Evolutionary conservation across 2,888 invertebrate genomes (phyloP).

Genomic region (Cephus nigrinus): DNA sequence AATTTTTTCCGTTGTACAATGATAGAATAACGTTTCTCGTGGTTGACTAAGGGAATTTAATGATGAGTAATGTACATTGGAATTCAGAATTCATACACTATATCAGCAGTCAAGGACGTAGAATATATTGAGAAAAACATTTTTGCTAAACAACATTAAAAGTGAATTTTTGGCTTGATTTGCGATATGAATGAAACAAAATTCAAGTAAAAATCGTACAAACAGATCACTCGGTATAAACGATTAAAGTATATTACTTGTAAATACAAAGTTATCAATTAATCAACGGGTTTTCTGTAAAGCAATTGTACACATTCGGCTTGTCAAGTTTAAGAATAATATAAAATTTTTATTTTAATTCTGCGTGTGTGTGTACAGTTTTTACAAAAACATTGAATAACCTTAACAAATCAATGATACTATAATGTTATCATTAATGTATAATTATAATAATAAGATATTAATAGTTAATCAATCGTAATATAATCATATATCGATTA

Average conservation of each 20-base stretch:
- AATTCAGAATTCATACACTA: neutral
- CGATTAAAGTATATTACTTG: neutral
- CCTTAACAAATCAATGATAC: conserved; percentile 51
- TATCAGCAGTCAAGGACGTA: neutral
- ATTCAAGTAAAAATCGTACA: neutral
- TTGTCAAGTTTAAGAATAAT: conserved; percentile 50
- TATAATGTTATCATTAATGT: conserved; percentile 36
- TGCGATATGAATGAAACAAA: neutral
- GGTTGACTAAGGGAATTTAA: neutral
- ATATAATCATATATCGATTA: conserved; percentile 39
- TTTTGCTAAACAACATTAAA: neutral
- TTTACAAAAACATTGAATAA: conserved; percentile 56
- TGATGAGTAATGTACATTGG: neutral
- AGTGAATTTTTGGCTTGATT: neutral
- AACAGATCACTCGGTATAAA: neutral
- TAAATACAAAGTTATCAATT: neutral
- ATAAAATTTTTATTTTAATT: conserved; percentile 56
- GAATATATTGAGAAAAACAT: neutral
- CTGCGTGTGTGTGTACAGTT: conserved; percentile 49
- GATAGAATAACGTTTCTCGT: neutral
- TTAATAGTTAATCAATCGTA: conserved; percentile 39
- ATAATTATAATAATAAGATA: conserved; percentile 37
- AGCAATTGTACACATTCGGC: conserved; percentile 6
- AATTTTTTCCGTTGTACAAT: neutral
- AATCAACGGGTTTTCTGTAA: neutral